Evolutionary conservation across 2,113 vertebrate genomes (phyloP).

Genomic region (Petrocephalus zakoni): DNA sequence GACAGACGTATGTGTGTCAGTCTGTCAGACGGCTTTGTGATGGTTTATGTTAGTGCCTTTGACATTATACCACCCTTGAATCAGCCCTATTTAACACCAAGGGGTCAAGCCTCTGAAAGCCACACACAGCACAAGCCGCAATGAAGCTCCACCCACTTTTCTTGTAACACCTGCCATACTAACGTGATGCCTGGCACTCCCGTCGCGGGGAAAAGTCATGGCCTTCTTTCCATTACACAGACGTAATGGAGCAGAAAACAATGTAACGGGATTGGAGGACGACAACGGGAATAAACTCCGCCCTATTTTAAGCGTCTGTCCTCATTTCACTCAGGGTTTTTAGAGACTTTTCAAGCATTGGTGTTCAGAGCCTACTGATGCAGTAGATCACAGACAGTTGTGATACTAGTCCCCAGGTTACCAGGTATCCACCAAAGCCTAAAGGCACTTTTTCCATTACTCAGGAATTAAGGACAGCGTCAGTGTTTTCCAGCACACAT

Average conservation of each 20-base stretch:
- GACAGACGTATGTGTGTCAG: not conserved
- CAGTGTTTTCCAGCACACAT: not conserved
- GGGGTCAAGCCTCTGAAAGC: not conserved
- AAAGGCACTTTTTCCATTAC: not conserved
- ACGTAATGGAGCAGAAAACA: not conserved
- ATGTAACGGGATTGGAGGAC: not conserved
- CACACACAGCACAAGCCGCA: not conserved
- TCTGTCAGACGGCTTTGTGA: not conserved
- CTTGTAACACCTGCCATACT: not conserved
- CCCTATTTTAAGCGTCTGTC: not conserved
- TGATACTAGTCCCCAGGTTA: not conserved
- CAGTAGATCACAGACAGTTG: not conserved
- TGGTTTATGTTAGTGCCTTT: not conserved
- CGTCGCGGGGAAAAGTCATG: not conserved
- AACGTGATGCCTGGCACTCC: conserved; percentile 9
- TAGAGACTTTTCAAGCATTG: not conserved
- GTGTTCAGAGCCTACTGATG: not conserved
- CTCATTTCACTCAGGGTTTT: not conserved
- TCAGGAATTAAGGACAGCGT: not conserved
- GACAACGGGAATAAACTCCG: not conserved
- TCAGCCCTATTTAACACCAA: not conserved
- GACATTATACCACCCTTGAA: not conserved
- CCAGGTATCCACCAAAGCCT: not conserved
- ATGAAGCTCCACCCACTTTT: not conserved
- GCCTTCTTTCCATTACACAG: conserved; percentile 5